A percentile compares a stretch with the other conserved stretches of the same genome.
phyloP scores from a whole-genome alignment of 2,797 vertebrate species.

The Mus minutoides region DNA sequence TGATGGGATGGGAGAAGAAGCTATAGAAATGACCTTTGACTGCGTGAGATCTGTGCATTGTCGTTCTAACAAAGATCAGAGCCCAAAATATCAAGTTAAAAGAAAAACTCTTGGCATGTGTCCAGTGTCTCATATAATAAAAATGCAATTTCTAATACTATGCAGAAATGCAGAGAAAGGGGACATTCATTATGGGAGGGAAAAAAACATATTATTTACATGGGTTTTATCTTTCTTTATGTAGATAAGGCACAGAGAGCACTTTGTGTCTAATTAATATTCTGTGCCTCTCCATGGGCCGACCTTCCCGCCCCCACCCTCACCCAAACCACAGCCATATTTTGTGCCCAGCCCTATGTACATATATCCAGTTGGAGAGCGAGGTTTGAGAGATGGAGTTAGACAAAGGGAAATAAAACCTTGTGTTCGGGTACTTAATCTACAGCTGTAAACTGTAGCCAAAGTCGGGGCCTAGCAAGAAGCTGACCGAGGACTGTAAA shows the following conservation, averaged over 20 bases:
- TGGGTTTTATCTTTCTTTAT: slow-evolving; percentile 86
- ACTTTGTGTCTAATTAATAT: slow-evolving; percentile 85
- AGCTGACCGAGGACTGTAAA: slow-evolving; percentile 66
- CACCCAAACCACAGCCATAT: slow-evolving; percentile 71
- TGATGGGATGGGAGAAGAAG: slow-evolving; percentile 89
- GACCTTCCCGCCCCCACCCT: slow-evolving; percentile 73
- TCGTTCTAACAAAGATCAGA: slow-evolving; percentile 90
- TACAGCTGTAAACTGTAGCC: slow-evolving; percentile 72
- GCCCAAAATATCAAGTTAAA: slow-evolving; percentile 91
- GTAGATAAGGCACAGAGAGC: slow-evolving; percentile 84
- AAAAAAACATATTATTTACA: slow-evolving; percentile 88
- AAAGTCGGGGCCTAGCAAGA: slow-evolving; percentile 73
- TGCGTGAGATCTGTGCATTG: slow-evolving; percentile 89
- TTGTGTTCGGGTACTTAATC: slow-evolving; percentile 67
- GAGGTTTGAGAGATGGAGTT: slow-evolving; percentile 69
- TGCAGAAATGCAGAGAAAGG: slow-evolving; percentile 87
- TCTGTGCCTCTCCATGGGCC: slow-evolving; percentile 82
- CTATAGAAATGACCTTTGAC: slow-evolving; percentile 91
- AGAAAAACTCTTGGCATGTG: slow-evolving; percentile 87
- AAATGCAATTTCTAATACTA: slow-evolving; percentile 88
- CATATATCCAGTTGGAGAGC: slow-evolving; percentile 59
- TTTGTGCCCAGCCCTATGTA: slow-evolving; percentile 56
- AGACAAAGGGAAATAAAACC: slow-evolving; percentile 74
- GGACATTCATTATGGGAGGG: slow-evolving; percentile 86
- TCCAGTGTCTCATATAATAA: slow-evolving; percentile 88